Percentiles rank a stretch among this genome's conserved stretches.
Evolutionary conservation across 2,797 vertebrate genomes (phyloP).

Genomic region (Phoeniculus purpureus): DNA sequence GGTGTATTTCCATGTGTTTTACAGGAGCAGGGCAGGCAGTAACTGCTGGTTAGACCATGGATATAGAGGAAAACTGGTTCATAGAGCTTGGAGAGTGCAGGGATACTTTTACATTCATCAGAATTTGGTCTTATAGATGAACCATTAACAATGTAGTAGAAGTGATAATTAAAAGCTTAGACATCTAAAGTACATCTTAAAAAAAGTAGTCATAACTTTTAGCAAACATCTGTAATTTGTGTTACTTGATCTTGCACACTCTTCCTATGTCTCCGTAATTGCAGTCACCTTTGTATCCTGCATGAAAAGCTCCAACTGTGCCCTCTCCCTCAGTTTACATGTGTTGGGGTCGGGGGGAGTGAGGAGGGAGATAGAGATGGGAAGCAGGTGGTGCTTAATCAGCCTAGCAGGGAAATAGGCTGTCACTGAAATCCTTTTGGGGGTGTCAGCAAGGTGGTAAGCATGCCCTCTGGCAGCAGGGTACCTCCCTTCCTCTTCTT

Average conservation of each 20-base stretch:
- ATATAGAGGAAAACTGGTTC: not conserved
- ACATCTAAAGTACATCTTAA: not conserved
- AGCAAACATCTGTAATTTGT: not conserved
- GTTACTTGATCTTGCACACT: not conserved
- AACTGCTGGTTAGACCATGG: not conserved
- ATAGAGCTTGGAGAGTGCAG: not conserved
- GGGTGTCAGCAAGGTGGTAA: slow-evolving; percentile 41
- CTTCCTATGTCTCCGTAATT: not conserved
- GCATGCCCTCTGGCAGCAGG: slow-evolving; percentile 41
- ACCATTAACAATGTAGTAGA: not conserved
- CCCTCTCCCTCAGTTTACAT: not conserved
- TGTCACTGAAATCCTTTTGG: slow-evolving; percentile 15
- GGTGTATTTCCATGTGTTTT: not conserved
- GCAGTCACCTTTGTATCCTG: slow-evolving; percentile 5
- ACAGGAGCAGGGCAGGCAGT: not conserved
- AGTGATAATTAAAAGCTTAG: not conserved
- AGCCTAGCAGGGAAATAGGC: slow-evolving; percentile 38
- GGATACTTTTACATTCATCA: not conserved
- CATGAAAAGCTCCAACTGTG: slow-evolving; percentile 1
- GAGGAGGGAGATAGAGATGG: not conserved
- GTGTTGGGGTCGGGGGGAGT: not conserved
- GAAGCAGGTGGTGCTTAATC: slow-evolving; percentile 59
- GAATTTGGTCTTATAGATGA: not conserved
- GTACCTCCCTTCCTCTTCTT: not conserved
- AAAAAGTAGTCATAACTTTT: not conserved